phyloP scores from a whole-genome alignment of 2,888 invertebrate genomes.

The Ormyrus pomaceus region DNA sequence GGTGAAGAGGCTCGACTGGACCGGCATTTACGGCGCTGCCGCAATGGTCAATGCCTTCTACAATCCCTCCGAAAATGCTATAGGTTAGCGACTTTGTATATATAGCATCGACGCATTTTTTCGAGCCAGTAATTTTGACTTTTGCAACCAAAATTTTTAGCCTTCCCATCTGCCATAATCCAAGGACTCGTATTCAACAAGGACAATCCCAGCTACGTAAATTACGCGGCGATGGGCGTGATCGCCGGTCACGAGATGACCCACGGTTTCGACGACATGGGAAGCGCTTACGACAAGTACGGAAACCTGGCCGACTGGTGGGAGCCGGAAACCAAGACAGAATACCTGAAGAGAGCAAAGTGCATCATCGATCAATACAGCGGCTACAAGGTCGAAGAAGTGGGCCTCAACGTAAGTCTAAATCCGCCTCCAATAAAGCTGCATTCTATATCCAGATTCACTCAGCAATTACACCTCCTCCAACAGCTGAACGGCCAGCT shows the following conservation, averaged over 20 bases:
- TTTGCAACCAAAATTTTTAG: too few relatives aligned
- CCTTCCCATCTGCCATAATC: too few relatives aligned
- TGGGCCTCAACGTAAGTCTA: too few relatives aligned
- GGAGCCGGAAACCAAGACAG: slow-evolving; percentile 88
- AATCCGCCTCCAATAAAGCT: too few relatives aligned
- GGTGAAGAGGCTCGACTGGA: slow-evolving; percentile 78
- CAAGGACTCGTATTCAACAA: too few relatives aligned
- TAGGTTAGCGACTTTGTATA: slow-evolving; percentile 73
- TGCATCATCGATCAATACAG: slow-evolving; percentile 96
- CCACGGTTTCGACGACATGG: too few relatives aligned
- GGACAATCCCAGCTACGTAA: slow-evolving; percentile 67
- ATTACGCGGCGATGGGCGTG: slow-evolving; percentile 93
- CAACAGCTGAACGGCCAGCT: slow-evolving; percentile 86
- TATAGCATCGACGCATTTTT: too few relatives aligned
- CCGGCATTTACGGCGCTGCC: slow-evolving; percentile 75
- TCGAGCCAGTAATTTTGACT: neutral
- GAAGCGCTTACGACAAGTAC: slow-evolving; percentile 93
- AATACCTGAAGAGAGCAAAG: slow-evolving; percentile 88
- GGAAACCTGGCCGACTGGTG: slow-evolving; percentile 97
- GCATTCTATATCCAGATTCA: too few relatives aligned
- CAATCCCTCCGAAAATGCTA: slow-evolving; percentile 77
- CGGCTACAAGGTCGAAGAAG: slow-evolving; percentile 78
- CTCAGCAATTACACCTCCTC: too few relatives aligned
- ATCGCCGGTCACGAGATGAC: too few relatives aligned
- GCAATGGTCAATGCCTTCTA: slow-evolving; percentile 79